Evolutionary conservation across 2,888 invertebrate species (phyloP), one percentile per base, ranked within the genome.

Genomic region (Carabus problematicus): DNA sequence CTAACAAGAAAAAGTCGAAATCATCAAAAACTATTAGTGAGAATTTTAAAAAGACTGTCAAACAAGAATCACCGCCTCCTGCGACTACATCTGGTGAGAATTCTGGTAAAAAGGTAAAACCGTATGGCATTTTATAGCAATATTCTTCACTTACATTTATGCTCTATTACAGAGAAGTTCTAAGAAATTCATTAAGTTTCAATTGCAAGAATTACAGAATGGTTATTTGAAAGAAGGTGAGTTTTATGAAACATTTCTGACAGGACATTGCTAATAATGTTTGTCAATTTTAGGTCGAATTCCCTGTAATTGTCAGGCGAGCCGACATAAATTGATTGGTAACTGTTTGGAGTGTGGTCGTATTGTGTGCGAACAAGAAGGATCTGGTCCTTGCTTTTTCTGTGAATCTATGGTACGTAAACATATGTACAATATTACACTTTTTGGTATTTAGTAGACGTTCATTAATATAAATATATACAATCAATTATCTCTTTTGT

Each of bases 261-360:
- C 19, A 18, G n/a, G 19, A 12, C 6, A 39, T 12, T 40, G 40
- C 67, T 67, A 73, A 72, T 54, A n/a, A 49, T 45, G 77, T 8
- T 8, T 49, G 14, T 45, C 1, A 12, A 4, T 45, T 14, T 45
- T 45, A 90, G 97, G 97, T 9, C 86, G 98, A 43, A 92, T 93
- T 76, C 84, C 84, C 60, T 99, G 99, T 81, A 90, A 94, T 70
- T 99, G 99, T 78, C 94, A 98, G 81, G 98, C 98, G 0, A 86
- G 90, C 3, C 92, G 91, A 76, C 99, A 99, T 80, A 86, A 87
- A 64, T 84, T 99, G 56, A 86, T 99, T 69, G 95, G 94, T 79
- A 99, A 99, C 82, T 99, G 99, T 77, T 79, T 93, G 9, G 88
- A 89, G 71, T 99, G 99, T 82, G 99, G 99, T 0, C 87, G 97